These are phyloP conservation scores for Himalopsyche japonica DNA, from an alignment of 2,888 invertebrate genomes.

Conservation along the genomic window DNA sequence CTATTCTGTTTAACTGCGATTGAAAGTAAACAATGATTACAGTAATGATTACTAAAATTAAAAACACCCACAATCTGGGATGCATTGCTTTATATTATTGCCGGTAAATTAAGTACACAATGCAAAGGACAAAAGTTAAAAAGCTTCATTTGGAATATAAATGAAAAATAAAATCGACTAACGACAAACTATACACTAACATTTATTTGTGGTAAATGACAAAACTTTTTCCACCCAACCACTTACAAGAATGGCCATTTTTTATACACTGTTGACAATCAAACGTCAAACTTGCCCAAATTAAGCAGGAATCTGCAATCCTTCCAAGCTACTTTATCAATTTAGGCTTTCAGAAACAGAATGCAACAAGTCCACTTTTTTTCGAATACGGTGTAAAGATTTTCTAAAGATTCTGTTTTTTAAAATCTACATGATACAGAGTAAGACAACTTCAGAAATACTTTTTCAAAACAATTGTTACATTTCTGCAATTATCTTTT, in stretches of 20 bases:
- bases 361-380: too few relatives aligned
- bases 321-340: neutral
- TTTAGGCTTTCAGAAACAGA: too few relatives aligned
- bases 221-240: neutral
- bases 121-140: neutral
- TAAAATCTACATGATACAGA: too few relatives aligned
- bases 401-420: too few relatives aligned
- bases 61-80: slow-evolving; percentile 41
- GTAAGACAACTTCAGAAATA: too few relatives aligned
- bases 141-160: neutral
- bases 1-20: slow-evolving; percentile 47
- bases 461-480: too few relatives aligned
- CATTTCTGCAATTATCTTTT: too few relatives aligned
- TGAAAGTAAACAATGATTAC: slow-evolving; percentile 49
- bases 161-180: neutral
- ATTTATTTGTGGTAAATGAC: neutral
- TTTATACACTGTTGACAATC: slow-evolving; percentile 18
- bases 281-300: slow-evolving; percentile 16
- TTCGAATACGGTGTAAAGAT: too few relatives aligned
- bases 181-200: neutral
- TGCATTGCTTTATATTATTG: slow-evolving; percentile 21
- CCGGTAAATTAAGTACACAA: neutral
- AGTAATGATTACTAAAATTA: slow-evolving; percentile 45
- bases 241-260: neutral
- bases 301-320: neutral